These are phyloP conservation scores for zebrafish (Danio rerio) DNA, from an alignment of 2,113 vertebrate species.

Conservation along the genomic window GRCz12tu NC_133178.1:29936001-29936500, in stretches of 20 bases:
- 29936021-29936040: constrained; percentile 5
- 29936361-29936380: too few species aligned
- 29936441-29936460: not conserved
- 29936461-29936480: not conserved
- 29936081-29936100: constrained; percentile 88
- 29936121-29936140: constrained; percentile 90
- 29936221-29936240: constrained; percentile 98
- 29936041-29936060: constrained; percentile 6
- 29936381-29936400: not conserved
- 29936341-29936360: not conserved
- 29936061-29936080: constrained; percentile 73
- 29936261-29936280: not conserved
- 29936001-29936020: not conserved
- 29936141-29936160: constrained; percentile 98
- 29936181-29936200: constrained; percentile 96
- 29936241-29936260: constrained; percentile 68
- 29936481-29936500: not conserved
- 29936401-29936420: too few species aligned
- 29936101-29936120: constrained; percentile 88
- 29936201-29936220: constrained; percentile 95
- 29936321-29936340: not conserved
- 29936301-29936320: not conserved
- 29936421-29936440: not conserved
- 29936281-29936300: not conserved
- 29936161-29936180: constrained; percentile 98